Percentiles rank a stretch among this genome's conserved stretches.
Evolutionary conservation across 2,888 invertebrate species (phyloP).

Genomic region (Carterocephalus palaemon): DNA sequence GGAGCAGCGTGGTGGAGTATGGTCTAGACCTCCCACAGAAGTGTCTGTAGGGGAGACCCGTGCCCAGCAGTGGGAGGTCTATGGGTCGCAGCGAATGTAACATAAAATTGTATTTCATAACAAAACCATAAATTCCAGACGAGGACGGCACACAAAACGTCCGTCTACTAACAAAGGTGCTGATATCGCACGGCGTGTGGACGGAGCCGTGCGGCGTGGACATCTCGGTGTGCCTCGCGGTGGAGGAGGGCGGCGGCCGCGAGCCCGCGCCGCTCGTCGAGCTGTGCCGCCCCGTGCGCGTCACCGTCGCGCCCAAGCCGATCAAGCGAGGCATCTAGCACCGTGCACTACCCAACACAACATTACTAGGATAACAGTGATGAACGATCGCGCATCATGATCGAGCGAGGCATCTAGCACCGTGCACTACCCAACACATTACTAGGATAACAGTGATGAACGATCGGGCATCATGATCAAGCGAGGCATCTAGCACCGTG

Average conservation of each 20-base stretch:
- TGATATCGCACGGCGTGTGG: conserved; percentile 95
- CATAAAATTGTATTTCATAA: no score
- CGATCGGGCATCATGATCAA: conserved; percentile 94
- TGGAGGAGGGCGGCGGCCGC: conserved; percentile 73
- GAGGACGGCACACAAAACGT: conserved; percentile 78
- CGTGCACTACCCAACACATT: no score
- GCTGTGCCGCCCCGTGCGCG: conserved; percentile 90
- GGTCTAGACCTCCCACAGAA: no score
- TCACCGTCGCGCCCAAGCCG: conserved; percentile 92
- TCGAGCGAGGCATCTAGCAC: conserved; percentile 86
- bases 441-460: no score
- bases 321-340: conserved; percentile 87
- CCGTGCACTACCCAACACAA: no score
- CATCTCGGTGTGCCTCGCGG: conserved; percentile 89
- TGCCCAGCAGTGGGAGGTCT: no score
- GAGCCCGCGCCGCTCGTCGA: conserved; percentile 80
- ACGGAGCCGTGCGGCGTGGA: conserved; percentile 94
- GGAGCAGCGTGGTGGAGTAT: no score
- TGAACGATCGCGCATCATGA: conserved; percentile 93
- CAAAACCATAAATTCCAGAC: conserved; percentile 59
- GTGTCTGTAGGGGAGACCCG: no score
- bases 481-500: conserved; percentile 83
- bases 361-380: no score
- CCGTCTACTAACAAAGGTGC: conserved; percentile 89
- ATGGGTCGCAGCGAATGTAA: no score